Evolutionary conservation across 2,888 invertebrate genomes (phyloP).

Genomic region (Diarsia rubi): DNA sequence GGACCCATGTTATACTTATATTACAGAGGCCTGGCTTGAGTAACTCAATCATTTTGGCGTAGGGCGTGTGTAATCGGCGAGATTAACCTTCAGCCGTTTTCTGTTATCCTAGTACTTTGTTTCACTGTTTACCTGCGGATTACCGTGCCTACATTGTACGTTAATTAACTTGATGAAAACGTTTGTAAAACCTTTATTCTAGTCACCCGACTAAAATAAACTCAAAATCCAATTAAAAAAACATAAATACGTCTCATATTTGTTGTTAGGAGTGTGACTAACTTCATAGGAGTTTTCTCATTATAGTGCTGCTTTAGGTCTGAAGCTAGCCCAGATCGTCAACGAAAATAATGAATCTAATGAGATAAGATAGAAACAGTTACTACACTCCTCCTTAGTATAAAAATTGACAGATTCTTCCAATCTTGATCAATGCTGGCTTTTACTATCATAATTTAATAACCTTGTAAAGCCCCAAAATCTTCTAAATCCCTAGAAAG

Average conservation of each 20-base stretch:
- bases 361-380: neutral
- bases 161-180: constrained; percentile 17
- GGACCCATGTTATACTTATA: constrained; percentile 60
- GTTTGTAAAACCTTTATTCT: neutral
- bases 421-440: neutral
- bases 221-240: neutral
- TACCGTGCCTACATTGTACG: constrained; percentile 3
- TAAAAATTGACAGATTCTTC: neutral
- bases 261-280: neutral
- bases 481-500: neutral
- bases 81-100: constrained; percentile 56
- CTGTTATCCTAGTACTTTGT: constrained; percentile 61
- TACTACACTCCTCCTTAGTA: neutral
- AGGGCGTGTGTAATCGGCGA: constrained; percentile 43
- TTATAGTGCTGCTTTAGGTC: neutral
- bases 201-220: too few species aligned
- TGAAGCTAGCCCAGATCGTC: neutral
- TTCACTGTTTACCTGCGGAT: constrained; percentile 36
- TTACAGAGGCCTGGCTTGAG: constrained; percentile 52
- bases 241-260: neutral
- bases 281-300: neutral
- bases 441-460: neutral
- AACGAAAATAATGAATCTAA: too few species aligned
- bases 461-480: neutral
- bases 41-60: constrained; percentile 61